Evolutionary conservation across 2,888 invertebrate genomes (phyloP).

Genomic region (Himalopsyche kuldschensis): DNA sequence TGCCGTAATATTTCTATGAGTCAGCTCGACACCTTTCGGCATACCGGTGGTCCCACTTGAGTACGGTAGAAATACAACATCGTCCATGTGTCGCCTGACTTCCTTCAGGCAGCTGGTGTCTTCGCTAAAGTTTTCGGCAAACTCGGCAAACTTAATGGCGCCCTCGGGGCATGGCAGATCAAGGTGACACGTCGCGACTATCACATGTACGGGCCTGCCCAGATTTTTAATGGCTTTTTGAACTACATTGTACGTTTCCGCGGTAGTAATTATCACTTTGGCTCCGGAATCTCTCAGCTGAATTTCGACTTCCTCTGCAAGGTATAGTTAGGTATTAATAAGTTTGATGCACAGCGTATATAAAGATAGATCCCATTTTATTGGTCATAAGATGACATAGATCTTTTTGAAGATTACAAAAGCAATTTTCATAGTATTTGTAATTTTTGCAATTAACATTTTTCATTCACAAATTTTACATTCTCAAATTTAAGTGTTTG

Average conservation of each 20-base stretch:
- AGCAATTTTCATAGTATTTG: too few species aligned
- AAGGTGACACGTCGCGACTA: slow-evolving; percentile 54
- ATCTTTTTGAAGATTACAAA: too few species aligned
- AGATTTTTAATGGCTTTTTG: slow-evolving; percentile 56
- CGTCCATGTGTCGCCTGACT: slow-evolving; percentile 55
- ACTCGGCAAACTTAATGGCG: slow-evolving; percentile 65
- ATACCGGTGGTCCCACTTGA: slow-evolving; percentile 87
- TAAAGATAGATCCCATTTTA: too few species aligned
- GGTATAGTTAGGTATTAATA: background rate
- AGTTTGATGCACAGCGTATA: too few species aligned
- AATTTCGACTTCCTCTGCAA: slow-evolving; percentile 71
- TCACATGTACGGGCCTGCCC: slow-evolving; percentile 58
- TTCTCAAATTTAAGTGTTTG: too few species aligned
- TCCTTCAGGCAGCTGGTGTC: slow-evolving; percentile 59
- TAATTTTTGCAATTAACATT: too few species aligned
- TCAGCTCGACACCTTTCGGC: slow-evolving; percentile 74
- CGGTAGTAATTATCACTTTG: slow-evolving; percentile 65
- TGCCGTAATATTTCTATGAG: slow-evolving; percentile 62
- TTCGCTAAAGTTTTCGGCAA: slow-evolving; percentile 58
- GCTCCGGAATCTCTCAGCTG: slow-evolving; percentile 65
- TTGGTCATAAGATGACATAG: too few species aligned
- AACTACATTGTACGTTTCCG: slow-evolving; percentile 54
- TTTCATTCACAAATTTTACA: too few species aligned
- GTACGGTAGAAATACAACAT: slow-evolving; percentile 74
- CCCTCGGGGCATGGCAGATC: slow-evolving; percentile 57